phyloP scores from a whole-genome alignment of 2,888 invertebrate species.

The Amphipoea oculea region DNA sequence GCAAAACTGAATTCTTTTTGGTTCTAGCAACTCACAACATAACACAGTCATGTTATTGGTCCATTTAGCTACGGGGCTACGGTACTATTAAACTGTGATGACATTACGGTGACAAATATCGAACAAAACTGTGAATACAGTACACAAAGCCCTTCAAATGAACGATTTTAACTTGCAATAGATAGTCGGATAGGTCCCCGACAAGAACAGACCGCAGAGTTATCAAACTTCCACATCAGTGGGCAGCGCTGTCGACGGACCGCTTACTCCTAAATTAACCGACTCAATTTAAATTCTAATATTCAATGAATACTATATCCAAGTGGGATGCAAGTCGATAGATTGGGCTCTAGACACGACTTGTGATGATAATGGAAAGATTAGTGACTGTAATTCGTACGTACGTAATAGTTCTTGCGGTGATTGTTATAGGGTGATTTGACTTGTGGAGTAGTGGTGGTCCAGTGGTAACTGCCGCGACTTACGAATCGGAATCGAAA shows the following conservation, averaged over 20 bases:
- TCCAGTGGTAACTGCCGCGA: not conserved
- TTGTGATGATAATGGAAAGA: constrained; percentile 21
- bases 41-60: not conserved
- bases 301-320: constrained; percentile 54
- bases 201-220: constrained; percentile 58
- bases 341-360: constrained; percentile 6
- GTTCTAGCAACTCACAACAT: not conserved
- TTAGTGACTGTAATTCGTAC: not conserved
- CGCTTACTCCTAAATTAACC: constrained; percentile 53
- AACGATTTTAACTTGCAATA: constrained; percentile 51
- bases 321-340: constrained; percentile 28
- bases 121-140: constrained; percentile 14
- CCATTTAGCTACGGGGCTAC: constrained; percentile 19
- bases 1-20: not conserved
- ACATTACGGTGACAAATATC: constrained; percentile 25
- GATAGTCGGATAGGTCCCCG: constrained; percentile 49
- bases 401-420: constrained; percentile 7
- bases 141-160: constrained; percentile 27
- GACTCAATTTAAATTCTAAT: constrained; percentile 55
- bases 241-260: constrained; percentile 40
- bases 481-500: not conserved
- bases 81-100: constrained; percentile 7
- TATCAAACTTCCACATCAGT: constrained; percentile 65
- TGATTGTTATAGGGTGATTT: not conserved
- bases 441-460: not conserved